Percentiles rank a stretch among this genome's conserved stretches.
These are phyloP conservation scores for Puntigrus tetrazona DNA, from an alignment of 2,113 vertebrate species.

Conservation along the genomic window DNA sequence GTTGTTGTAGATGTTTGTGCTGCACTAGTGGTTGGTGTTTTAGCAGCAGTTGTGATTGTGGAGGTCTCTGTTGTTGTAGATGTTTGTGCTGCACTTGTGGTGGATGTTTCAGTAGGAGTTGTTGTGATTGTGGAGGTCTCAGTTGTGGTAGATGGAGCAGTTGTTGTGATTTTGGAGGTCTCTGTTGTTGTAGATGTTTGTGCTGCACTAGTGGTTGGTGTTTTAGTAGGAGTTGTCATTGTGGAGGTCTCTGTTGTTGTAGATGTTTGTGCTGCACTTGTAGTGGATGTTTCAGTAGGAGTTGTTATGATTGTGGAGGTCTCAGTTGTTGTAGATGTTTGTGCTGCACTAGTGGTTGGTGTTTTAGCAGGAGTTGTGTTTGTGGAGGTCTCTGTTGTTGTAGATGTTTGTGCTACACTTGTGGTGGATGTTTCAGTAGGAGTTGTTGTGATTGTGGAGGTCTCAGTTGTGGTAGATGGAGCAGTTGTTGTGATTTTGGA, in stretches of 20 bases:
- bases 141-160: background rate
- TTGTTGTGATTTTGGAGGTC: background rate
- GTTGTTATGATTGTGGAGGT: too few species aligned
- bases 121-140: too few species aligned
- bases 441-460: background rate
- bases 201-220: background rate
- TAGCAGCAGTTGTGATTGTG: too few species aligned
- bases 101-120: background rate
- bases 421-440: background rate
- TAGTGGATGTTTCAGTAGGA: background rate
- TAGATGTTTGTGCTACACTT: too few species aligned
- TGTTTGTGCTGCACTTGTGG: too few species aligned
- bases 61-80: background rate
- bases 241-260: background rate
- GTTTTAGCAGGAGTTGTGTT: too few species aligned
- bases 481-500: too few species aligned
- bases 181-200: background rate
- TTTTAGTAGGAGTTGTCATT: too few species aligned
- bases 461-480: background rate
- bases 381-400: background rate
- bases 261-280: background rate
- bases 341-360: background rate
- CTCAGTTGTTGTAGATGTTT: background rate
- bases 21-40: background rate
- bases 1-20: background rate